Evolutionary conservation across 2,797 vertebrate genomes (phyloP).

Genomic region (Petrocephalus sullivani): DNA sequence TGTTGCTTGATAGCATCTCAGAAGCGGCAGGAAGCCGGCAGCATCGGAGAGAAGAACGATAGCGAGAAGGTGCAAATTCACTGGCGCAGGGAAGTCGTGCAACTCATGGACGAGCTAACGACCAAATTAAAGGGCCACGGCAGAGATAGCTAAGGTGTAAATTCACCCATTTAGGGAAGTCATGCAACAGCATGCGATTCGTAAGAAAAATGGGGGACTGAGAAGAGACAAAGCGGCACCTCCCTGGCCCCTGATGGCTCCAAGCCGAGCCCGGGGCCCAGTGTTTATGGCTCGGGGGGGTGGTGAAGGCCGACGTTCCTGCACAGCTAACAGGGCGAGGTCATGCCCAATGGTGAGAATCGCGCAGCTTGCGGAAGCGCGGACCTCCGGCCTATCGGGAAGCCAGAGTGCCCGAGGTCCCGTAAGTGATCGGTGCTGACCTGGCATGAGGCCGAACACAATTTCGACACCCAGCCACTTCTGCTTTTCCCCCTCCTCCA

Average conservation of each 20-base stretch:
- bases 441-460: conserved; percentile 51
- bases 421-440: conserved; percentile 53
- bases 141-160: not conserved
- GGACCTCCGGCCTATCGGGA: conserved; percentile 54
- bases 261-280: not conserved
- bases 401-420: conserved; percentile 49
- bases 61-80: conserved; percentile 12
- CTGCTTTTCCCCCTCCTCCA: conserved; percentile 57
- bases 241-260: not conserved
- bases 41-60: not conserved
- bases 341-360: no score
- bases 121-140: conserved; percentile 3
- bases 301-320: no score
- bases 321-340: not conserved
- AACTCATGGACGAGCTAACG: not conserved
- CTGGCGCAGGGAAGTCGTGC: not conserved
- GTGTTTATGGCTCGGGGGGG: not conserved
- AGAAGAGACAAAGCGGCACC: not conserved
- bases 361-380: conserved; percentile 42
- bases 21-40: not conserved
- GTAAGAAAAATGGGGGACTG: not conserved
- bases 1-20: not conserved
- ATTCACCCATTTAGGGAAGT: conserved; percentile 1
- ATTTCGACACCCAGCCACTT: conserved; percentile 73
- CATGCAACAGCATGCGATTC: not conserved